Evolutionary conservation across 2,888 invertebrate species (phyloP).

Genomic region (Nycteola revayana): DNA sequence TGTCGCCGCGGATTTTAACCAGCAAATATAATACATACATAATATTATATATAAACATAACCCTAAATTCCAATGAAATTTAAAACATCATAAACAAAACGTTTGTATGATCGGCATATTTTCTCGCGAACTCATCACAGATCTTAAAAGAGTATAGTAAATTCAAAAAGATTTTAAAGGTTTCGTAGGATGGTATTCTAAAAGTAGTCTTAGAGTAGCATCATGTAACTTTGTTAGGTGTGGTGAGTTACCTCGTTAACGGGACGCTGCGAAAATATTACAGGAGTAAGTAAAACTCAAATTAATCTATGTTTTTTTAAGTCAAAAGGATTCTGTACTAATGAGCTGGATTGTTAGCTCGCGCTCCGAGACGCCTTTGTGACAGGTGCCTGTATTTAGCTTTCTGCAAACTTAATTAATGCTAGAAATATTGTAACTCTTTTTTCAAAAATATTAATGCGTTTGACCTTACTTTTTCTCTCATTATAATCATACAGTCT

Average conservation of each 20-base stretch:
- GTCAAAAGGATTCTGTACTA: slow-evolving; percentile 55
- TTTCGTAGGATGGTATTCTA: slow-evolving; percentile 45
- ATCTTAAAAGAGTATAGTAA: slow-evolving; percentile 64
- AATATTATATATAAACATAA: too few species aligned
- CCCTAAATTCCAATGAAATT: too few species aligned
- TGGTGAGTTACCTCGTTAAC: slow-evolving; percentile 72
- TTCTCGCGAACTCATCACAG: slow-evolving; percentile 46
- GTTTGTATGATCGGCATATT: slow-evolving; percentile 45
- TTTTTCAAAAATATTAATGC: too few species aligned
- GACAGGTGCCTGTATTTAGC: slow-evolving; percentile 50
- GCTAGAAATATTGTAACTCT: slow-evolving; percentile 30
- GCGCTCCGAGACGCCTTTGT: slow-evolving; percentile 46
- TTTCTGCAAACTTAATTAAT: slow-evolving; percentile 47
- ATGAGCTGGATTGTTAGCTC: slow-evolving; percentile 66
- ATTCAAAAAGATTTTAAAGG: slow-evolving; percentile 71
- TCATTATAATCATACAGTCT: too few species aligned
- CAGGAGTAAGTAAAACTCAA: slow-evolving; percentile 51
- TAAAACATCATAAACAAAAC: slow-evolving; percentile 28
- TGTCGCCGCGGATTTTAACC: too few species aligned
- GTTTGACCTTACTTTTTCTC: too few species aligned
- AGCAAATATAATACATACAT: too few species aligned
- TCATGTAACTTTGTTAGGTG: slow-evolving; percentile 68
- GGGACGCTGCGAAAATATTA: slow-evolving; percentile 56
- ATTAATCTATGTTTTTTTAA: slow-evolving; percentile 62
- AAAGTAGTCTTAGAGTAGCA: slow-evolving; percentile 57